Evolutionary conservation across 2,888 invertebrate genomes (phyloP).

Genomic region (Hypolimnas misippus): DNA sequence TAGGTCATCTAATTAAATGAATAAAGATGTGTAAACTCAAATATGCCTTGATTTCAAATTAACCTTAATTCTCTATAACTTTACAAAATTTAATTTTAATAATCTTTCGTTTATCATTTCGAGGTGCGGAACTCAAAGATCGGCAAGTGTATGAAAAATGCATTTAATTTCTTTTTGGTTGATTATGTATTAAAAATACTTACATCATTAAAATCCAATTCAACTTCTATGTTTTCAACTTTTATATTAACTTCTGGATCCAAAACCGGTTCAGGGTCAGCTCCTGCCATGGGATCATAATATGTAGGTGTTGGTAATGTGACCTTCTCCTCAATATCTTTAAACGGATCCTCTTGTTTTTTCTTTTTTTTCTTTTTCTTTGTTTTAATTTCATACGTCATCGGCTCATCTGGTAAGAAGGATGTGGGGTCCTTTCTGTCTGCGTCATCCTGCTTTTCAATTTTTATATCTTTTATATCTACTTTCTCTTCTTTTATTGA

Average conservation of each 20-base stretch:
- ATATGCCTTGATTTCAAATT: no score
- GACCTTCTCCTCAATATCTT: conserved; percentile 61
- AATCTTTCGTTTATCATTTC: no score
- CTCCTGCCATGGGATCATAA: conserved; percentile 37
- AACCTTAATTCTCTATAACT: no score
- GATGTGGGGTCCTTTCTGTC: conserved; percentile 69
- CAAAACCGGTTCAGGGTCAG: conserved; percentile 45
- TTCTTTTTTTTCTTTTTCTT: conserved; percentile 75
- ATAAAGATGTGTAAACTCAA: no score
- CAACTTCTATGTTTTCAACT: conserved; percentile 76
- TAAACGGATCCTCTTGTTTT: conserved; percentile 71
- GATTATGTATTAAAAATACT: no score
- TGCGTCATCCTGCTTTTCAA: conserved; percentile 36
- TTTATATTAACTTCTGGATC: conserved; percentile 75
- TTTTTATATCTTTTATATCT: conserved; percentile 43
- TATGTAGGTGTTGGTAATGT: conserved; percentile 44
- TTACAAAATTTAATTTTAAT: no score
- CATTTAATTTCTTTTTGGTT: no score
- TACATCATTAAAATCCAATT: conserved; percentile 76
- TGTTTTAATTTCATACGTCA: conserved; percentile 72
- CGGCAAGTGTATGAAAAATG: no score
- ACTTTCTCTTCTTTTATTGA: conserved; percentile 43
- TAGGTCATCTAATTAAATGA: no score
- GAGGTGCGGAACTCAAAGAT: no score
- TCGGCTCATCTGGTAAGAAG: conserved; percentile 72